Conservation (phyloP, 1,140 invertebrate species). For the Eulimnadia texana region DNA sequence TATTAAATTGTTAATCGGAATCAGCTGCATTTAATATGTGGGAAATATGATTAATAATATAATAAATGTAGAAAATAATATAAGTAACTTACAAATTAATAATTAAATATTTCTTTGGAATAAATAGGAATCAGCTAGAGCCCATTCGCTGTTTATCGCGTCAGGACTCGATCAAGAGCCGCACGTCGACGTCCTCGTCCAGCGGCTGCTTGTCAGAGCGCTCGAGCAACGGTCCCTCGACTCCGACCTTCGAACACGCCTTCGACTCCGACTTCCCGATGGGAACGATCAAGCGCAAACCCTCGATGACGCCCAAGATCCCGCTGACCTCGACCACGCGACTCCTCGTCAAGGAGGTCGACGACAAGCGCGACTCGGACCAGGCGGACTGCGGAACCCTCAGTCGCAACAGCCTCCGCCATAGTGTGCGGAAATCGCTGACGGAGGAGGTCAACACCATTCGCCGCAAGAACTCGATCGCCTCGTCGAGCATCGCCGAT, state of each 20-base stretch:
- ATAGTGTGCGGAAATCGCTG: constrained; percentile 25
- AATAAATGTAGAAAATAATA: too few relatives aligned
- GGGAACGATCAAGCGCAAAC: constrained; percentile 74
- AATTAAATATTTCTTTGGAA: too few relatives aligned
- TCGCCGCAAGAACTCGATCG: constrained; percentile 27
- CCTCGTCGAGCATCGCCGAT: constrained; percentile 5
- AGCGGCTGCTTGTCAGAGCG: constrained; percentile 45
- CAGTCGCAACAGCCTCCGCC: constrained; percentile 18
- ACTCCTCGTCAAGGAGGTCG: constrained; percentile 62
- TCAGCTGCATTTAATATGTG: too few relatives aligned
- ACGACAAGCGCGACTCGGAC: constrained; percentile 36
- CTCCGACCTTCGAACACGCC: constrained; percentile 50
- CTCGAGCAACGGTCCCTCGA: constrained; percentile 45
- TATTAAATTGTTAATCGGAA: too few relatives aligned
- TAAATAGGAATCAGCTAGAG: too few relatives aligned
- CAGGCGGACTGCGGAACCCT: constrained; percentile 18
- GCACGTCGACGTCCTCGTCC: constrained; percentile 61
- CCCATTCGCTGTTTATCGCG: constrained; percentile 6
- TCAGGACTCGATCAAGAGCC: constrained; percentile 21
- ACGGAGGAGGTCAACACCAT: constrained; percentile 32
- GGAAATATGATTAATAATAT: too few relatives aligned
- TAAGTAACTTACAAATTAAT: too few relatives aligned
- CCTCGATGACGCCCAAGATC: constrained; percentile 72
- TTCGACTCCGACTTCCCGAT: constrained; percentile 54
- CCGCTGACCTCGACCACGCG: constrained; percentile 77